Evolutionary conservation across 2,888 invertebrate species (phyloP).

Genomic region (Apantesis nais): DNA sequence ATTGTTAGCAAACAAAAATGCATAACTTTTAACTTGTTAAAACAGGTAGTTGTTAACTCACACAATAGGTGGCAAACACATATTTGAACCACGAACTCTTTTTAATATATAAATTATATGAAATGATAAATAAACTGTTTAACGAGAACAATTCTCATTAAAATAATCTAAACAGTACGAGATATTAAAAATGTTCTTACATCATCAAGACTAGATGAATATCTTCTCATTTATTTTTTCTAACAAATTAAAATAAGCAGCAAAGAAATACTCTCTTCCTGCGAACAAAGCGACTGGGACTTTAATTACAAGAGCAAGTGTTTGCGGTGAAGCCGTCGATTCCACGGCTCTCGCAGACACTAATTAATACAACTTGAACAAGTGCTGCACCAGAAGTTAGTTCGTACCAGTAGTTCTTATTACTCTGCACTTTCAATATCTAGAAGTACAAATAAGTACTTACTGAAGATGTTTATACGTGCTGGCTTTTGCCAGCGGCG

Average conservation of each 20-base stretch:
- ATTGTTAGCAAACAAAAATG: too few relatives aligned
- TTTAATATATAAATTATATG: not conserved
- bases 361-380: constrained; percentile 43
- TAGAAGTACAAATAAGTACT: not conserved
- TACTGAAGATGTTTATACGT: not conserved
- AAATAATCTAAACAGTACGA: too few relatives aligned
- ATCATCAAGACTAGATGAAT: not conserved
- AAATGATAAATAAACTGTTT: not conserved
- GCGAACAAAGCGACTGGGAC: not conserved
- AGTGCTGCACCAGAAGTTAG: constrained; percentile 24
- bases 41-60: too few relatives aligned
- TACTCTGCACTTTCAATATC: constrained; percentile 14
- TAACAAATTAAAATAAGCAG: not conserved
- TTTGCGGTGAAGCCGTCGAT: constrained; percentile 12
- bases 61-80: too few relatives aligned
- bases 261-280: not conserved
- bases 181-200: too few relatives aligned
- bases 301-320: constrained; percentile 8
- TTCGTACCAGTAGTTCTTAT: constrained; percentile 26
- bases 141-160: too few relatives aligned
- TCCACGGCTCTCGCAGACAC: constrained; percentile 19
- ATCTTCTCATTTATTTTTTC: not conserved
- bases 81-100: not conserved
- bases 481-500: too few relatives aligned
- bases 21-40: too few relatives aligned